Conservation (phyloP, 1,140 invertebrate species). For the Spodoptera frugiperda region DNA sequence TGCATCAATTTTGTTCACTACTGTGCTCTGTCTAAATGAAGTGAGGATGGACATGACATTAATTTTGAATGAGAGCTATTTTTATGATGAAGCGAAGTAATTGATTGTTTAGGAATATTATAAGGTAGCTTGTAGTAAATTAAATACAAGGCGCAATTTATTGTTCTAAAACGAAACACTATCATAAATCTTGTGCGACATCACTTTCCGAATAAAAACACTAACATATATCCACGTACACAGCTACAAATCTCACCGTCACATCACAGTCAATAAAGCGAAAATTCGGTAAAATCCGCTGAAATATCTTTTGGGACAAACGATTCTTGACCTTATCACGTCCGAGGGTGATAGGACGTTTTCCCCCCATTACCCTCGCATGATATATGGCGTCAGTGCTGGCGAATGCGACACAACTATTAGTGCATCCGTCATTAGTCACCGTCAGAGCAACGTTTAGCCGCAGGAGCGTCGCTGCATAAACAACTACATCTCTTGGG, state of each 20-base stretch:
- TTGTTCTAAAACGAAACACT: too few species aligned
- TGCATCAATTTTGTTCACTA: constrained; percentile 49
- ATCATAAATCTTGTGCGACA: neutral
- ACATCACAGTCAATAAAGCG: constrained; percentile 33
- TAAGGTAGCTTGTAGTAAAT: too few species aligned
- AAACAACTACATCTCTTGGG: constrained; percentile 70
- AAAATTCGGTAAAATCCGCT: constrained; percentile 30
- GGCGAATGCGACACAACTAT: constrained; percentile 81
- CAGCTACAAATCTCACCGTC: neutral
- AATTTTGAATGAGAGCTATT: constrained; percentile 41
- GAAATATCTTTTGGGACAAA: constrained; percentile 53
- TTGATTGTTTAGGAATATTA: constrained; percentile 1
- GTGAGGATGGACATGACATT: constrained; percentile 42
- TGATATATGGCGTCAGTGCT: constrained; percentile 74
- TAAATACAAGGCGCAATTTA: too few species aligned
- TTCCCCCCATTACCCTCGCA: constrained; percentile 81
- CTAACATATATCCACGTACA: neutral
- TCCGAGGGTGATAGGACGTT: constrained; percentile 76
- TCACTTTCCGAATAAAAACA: neutral
- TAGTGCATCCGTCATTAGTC: constrained; percentile 86
- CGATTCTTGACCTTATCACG: constrained; percentile 76
- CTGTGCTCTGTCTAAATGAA: constrained; percentile 36
- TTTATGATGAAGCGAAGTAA: constrained; percentile 21
- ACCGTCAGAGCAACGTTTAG: constrained; percentile 79
- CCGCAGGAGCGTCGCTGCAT: constrained; percentile 62